Conservation (phyloP, 2,888 invertebrate species). For the Lycia hirtaria region DNA sequence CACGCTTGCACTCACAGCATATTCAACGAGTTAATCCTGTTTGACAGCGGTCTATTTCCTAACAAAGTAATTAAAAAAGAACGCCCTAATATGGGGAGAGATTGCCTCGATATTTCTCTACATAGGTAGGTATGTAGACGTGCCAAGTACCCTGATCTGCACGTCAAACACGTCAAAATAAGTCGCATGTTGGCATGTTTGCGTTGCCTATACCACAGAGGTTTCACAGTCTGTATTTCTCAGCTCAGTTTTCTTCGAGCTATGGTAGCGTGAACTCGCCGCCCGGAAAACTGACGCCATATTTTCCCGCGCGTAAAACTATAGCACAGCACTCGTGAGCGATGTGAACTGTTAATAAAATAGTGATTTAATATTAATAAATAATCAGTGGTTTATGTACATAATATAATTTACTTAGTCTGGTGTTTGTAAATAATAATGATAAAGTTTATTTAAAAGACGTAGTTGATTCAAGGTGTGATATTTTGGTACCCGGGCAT, state of each 20-base stretch:
- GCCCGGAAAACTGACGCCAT: conserved; percentile 6
- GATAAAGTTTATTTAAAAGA: conserved; percentile 56
- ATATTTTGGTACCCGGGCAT: conserved; percentile 76
- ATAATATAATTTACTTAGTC: conserved; percentile 5
- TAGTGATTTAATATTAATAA: background rate
- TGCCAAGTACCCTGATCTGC: background rate
- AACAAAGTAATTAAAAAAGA: background rate
- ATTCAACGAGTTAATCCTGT: too few relatives aligned
- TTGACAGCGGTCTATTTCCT: too few relatives aligned
- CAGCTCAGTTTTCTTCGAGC: conserved; percentile 32
- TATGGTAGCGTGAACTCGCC: conserved; percentile 29
- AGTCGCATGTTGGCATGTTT: conserved; percentile 18
- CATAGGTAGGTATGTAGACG: too few relatives aligned
- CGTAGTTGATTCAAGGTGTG: conserved; percentile 60
- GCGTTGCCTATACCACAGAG: too few relatives aligned
- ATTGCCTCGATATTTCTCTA: conserved; percentile 24
- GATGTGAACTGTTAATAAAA: background rate
- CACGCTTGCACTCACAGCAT: too few relatives aligned
- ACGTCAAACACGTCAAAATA: too few relatives aligned
- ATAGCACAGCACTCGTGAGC: background rate
- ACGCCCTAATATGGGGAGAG: conserved; percentile 36
- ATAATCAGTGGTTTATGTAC: background rate
- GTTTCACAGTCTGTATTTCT: too few relatives aligned
- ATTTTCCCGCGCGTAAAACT: conserved; percentile 32
- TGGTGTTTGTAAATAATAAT: conserved; percentile 62